These are phyloP conservation scores for Limenitis camilla DNA, from an alignment of 2,888 invertebrate genomes.

Conservation along the genomic window DNA sequence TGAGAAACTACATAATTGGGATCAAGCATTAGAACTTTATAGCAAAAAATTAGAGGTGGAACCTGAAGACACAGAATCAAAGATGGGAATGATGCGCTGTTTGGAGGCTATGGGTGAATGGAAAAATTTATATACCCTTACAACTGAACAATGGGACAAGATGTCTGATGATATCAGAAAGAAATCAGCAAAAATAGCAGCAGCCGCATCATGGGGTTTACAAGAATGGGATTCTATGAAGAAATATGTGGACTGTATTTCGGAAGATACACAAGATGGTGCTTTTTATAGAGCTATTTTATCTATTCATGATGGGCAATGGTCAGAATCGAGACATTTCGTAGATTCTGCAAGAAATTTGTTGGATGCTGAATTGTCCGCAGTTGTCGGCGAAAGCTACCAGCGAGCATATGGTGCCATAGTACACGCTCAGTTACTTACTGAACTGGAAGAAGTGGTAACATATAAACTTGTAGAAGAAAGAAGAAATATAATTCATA, in stretches of 20 bases:
- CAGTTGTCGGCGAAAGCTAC: slow-evolving; percentile 96
- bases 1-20: slow-evolving; percentile 99
- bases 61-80: slow-evolving; percentile 82
- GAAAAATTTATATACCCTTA: slow-evolving; percentile 88
- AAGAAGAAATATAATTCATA: slow-evolving; percentile 82
- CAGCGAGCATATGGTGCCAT: slow-evolving; percentile 95
- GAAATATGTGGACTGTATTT: slow-evolving; percentile 89
- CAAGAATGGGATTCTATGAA: slow-evolving; percentile 96
- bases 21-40: slow-evolving; percentile 93
- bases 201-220: slow-evolving; percentile 96
- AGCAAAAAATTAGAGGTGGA: slow-evolving; percentile 81
- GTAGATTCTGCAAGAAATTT: slow-evolving; percentile 95
- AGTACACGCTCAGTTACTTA: slow-evolving; percentile 97
- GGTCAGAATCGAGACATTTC: slow-evolving; percentile 80
- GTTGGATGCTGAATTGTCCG: slow-evolving; percentile 94
- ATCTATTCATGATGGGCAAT: slow-evolving; percentile 88
- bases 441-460: slow-evolving; percentile 97
- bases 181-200: slow-evolving; percentile 90
- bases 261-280: slow-evolving; percentile 94
- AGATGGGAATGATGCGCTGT: slow-evolving; percentile 96
- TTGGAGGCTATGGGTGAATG: slow-evolving; percentile 98
- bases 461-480: slow-evolving; percentile 98
- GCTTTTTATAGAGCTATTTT: slow-evolving; percentile 95
- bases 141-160: slow-evolving; percentile 77
- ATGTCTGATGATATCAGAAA: slow-evolving; percentile 66